These are phyloP conservation scores for Drosophila nasuta DNA, from an alignment of 1,140 invertebrate genomes.

Conservation along the genomic window DNA sequence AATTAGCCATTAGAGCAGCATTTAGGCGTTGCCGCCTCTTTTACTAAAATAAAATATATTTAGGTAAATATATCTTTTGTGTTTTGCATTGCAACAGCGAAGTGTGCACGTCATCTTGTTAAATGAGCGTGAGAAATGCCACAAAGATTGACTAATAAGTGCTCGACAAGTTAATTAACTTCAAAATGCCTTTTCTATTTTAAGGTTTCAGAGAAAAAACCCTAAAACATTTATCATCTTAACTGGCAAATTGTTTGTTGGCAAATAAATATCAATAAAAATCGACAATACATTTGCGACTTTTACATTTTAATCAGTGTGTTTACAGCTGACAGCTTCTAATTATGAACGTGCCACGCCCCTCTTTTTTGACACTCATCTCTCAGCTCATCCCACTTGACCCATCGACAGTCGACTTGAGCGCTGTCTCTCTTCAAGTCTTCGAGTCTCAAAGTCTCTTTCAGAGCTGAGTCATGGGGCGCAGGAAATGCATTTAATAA, in stretches of 20 bases:
- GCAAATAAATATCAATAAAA: neutral
- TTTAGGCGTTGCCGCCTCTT: conserved; percentile 40
- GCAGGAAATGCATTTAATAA: conserved; percentile 32
- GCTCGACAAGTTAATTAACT: neutral
- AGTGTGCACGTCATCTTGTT: neutral
- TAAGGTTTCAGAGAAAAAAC: too few relatives aligned
- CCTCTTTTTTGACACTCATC: neutral
- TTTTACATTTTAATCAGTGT: conserved; percentile 1
- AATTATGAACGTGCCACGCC: conserved; percentile 20
- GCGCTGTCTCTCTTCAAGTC: too few relatives aligned
- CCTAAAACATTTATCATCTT: too few relatives aligned
- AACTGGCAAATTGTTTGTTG: neutral
- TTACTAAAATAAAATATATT: neutral
- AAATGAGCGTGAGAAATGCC: conserved; percentile 30
- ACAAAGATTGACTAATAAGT: conserved; percentile 16
- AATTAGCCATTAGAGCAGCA: conserved; percentile 73
- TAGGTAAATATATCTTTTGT: neutral
- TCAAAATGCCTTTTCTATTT: conserved; percentile 1
- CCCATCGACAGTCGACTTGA: neutral
- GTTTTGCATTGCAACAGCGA: conserved; percentile 12
- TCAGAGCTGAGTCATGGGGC: conserved; percentile 30
- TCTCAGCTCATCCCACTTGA: conserved; percentile 26
- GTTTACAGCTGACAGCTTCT: neutral
- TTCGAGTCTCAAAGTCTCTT: neutral
- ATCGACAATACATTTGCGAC: neutral